Percentiles rank a stretch among this genome's conserved stretches.
phyloP scores from a whole-genome alignment of 1,140 invertebrate species.

The Ips nitidus region DNA sequence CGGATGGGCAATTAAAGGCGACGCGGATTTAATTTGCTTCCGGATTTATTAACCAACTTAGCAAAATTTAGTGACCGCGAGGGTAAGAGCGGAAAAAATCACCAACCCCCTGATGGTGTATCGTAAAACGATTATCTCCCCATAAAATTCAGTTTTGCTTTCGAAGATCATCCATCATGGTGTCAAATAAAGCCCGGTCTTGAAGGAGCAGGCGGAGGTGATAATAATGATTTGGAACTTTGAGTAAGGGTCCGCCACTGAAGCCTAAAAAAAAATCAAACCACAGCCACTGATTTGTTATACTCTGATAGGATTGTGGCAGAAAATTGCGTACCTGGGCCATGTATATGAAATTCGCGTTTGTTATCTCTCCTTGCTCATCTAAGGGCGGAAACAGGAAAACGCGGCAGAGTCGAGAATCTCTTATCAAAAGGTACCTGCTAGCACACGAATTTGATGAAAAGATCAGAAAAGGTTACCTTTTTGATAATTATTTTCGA shows the following conservation, averaged over 20 bases:
- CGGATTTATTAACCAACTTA: conserved; percentile 16
- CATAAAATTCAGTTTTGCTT: conserved; percentile 32
- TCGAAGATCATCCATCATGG: conserved; percentile 29
- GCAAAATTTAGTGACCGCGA: neutral
- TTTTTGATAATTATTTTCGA: conserved; percentile 21
- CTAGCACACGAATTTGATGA: conserved; percentile 2
- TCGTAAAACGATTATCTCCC: conserved; percentile 27
- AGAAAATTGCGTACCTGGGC: too few relatives aligned
- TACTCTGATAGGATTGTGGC: too few relatives aligned
- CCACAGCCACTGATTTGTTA: too few relatives aligned
- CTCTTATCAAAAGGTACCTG: conserved; percentile 26
- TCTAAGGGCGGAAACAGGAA: conserved; percentile 33
- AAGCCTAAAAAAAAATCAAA: too few relatives aligned
- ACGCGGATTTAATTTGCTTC: conserved; percentile 11
- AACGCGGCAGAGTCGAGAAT: conserved; percentile 16
- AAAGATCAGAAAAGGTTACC: conserved; percentile 24
- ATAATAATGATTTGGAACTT: conserved; percentile 24
- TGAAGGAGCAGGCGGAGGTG: conserved; percentile 10
- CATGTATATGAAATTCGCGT: conserved; percentile 21
- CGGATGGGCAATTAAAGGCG: conserved; percentile 33
- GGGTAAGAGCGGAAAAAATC: neutral
- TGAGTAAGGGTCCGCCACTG: too few relatives aligned
- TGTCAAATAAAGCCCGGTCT: conserved; percentile 30
- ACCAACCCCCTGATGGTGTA: conserved; percentile 1
- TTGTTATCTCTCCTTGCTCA: conserved; percentile 34